Evolutionary conservation across 2,113 vertebrate species (phyloP).

Genomic region (Arvicanthis niloticus): DNA sequence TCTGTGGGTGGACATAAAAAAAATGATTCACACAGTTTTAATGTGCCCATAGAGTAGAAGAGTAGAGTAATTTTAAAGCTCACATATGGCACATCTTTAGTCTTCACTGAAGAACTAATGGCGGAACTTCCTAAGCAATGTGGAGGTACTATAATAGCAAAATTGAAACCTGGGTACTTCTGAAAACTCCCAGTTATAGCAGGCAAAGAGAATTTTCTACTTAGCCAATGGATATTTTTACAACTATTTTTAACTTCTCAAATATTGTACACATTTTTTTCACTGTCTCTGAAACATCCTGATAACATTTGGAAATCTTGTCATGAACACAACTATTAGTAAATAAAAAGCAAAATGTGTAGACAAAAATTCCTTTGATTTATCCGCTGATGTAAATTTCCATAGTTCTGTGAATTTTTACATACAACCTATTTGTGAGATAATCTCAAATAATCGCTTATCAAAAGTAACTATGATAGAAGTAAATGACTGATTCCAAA

Average conservation of each 20-base stretch:
- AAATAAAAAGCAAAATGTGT: neutral
- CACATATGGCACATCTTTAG: constrained; percentile 11
- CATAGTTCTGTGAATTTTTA: constrained; percentile 15
- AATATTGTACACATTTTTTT: neutral
- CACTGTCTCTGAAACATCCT: neutral
- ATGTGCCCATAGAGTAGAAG: constrained; percentile 60
- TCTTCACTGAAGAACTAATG: constrained; percentile 18
- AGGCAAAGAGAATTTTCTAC: neutral
- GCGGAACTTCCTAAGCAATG: neutral
- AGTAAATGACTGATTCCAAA: neutral
- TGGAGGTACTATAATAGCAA: neutral
- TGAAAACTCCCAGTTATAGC: neutral
- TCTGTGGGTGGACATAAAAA: constrained; percentile 64
- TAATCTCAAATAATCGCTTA: neutral
- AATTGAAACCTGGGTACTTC: neutral
- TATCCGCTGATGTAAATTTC: neutral
- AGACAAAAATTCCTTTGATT: neutral
- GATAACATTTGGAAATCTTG: neutral
- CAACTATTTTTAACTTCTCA: neutral
- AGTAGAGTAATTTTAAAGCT: constrained; percentile 70
- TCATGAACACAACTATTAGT: neutral
- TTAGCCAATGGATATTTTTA: neutral
- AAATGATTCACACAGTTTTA: constrained; percentile 49
- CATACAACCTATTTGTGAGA: neutral
- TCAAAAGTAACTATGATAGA: neutral